These are phyloP conservation scores for Cervus canadensis DNA, from an alignment of 2,113 vertebrate genomes.

Conservation along the genomic window DNA sequence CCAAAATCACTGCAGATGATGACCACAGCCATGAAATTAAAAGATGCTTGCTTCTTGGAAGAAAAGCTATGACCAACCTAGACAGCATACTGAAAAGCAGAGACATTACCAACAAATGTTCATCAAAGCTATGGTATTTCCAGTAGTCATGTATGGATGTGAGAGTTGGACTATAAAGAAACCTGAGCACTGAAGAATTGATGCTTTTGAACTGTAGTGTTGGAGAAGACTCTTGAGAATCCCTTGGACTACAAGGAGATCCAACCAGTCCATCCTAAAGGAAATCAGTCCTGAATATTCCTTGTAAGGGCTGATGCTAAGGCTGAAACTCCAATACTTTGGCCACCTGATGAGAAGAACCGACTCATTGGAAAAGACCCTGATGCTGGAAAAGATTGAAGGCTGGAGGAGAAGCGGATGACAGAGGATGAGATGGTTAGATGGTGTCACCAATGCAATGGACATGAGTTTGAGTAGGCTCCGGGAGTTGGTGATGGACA, in stretches of 20 bases:
- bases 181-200: not conserved
- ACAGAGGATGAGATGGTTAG: not conserved
- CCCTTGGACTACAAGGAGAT: not conserved
- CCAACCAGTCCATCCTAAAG: not conserved
- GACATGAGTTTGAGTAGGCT: not conserved
- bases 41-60: not conserved
- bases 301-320: not conserved
- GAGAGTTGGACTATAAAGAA: not conserved
- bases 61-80: not conserved
- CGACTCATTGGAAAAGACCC: not conserved
- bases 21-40: not conserved
- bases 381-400: not conserved
- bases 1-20: not conserved
- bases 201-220: not conserved
- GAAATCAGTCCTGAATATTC: not conserved
- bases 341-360: not conserved
- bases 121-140: not conserved
- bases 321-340: not conserved
- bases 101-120: not conserved
- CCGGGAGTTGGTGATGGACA: not conserved
- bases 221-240: not conserved
- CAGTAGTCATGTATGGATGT: not conserved
- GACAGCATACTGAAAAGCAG: not conserved
- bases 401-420: not conserved
- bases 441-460: not conserved